Conservation (phyloP, 2,113 vertebrate species). For the Budorcas taxicolor region DNA sequence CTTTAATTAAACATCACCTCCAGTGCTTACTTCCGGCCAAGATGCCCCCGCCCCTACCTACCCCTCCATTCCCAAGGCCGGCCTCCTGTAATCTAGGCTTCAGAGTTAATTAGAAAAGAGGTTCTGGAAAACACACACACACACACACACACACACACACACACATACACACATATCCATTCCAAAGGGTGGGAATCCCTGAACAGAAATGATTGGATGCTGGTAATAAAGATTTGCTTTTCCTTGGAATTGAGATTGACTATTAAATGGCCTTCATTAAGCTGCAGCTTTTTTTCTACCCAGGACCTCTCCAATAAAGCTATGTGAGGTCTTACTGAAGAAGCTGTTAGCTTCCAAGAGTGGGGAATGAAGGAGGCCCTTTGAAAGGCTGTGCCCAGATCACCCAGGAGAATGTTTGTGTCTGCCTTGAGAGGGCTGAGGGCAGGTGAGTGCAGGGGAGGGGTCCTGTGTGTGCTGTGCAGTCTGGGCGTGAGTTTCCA, state of each 20-base stretch:
- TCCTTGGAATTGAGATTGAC: slow-evolving; percentile 62
- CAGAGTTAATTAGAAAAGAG: slow-evolving; percentile 78
- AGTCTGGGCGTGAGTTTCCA: not conserved
- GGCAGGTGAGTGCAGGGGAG: accelerated
- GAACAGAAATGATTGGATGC: slow-evolving; percentile 61
- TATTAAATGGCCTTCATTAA: slow-evolving; percentile 69
- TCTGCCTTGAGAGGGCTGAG: not conserved
- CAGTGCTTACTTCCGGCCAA: slow-evolving; percentile 69
- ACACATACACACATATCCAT: slow-evolving; percentile 37
- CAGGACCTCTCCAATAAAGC: slow-evolving; percentile 42
- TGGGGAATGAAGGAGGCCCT: not conserved
- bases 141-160: too few relatives aligned
- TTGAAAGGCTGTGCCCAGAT: not conserved
- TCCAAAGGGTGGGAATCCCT: slow-evolving; percentile 70
- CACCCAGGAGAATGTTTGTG: not conserved
- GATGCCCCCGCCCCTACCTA: not conserved
- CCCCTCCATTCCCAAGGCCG: slow-evolving; percentile 47
- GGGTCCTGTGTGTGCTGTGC: accelerated
- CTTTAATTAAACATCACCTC: slow-evolving; percentile 86
- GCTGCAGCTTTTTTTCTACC: slow-evolving; percentile 44
- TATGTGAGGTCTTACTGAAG: slow-evolving; percentile 44
- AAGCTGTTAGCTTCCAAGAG: slow-evolving; percentile 49
- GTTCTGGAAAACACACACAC: not conserved
- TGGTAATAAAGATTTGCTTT: slow-evolving; percentile 71
- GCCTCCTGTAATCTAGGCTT: slow-evolving; percentile 58